A percentile compares a stretch with the other conserved stretches of the same genome.
Evolutionary conservation across 2,797 vertebrate species (phyloP).

Genomic region (Gambelia wislizenii): DNA sequence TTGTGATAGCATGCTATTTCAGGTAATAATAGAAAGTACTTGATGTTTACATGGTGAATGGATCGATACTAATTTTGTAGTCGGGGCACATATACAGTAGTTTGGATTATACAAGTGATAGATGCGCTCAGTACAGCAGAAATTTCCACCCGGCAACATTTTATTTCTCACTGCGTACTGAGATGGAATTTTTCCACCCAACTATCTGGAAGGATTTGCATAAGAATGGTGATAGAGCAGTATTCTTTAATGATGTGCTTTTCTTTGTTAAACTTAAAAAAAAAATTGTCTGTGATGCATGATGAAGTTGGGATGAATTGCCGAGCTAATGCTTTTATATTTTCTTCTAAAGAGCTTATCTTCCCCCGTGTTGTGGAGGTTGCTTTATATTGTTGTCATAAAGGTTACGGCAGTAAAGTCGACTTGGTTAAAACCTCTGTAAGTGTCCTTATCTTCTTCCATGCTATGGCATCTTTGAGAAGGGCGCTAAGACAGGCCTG

Average conservation of each 20-base stretch:
- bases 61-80: slow-evolving; percentile 86
- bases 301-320: slow-evolving; percentile 85
- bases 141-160: slow-evolving; percentile 83
- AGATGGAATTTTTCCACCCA: slow-evolving; percentile 85
- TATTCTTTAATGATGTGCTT: slow-evolving; percentile 87
- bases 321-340: slow-evolving; percentile 85
- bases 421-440: slow-evolving; percentile 70
- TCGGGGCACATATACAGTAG: slow-evolving; percentile 83
- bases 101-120: slow-evolving; percentile 86
- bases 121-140: slow-evolving; percentile 81
- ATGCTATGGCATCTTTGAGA: slow-evolving; percentile 51
- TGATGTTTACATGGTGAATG: slow-evolving; percentile 86
- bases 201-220: slow-evolving; percentile 85
- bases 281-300: slow-evolving; percentile 82
- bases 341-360: slow-evolving; percentile 85
- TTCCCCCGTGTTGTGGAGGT: slow-evolving; percentile 79
- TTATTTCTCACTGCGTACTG: slow-evolving; percentile 81
- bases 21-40: slow-evolving; percentile 87
- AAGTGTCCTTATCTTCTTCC: slow-evolving; percentile 52
- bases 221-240: slow-evolving; percentile 85
- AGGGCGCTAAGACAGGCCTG: neutral
- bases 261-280: slow-evolving; percentile 86
- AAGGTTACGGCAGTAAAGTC: slow-evolving; percentile 76
- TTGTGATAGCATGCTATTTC: slow-evolving; percentile 87
- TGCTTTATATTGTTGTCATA: slow-evolving; percentile 82